Conservation (phyloP, 2,888 invertebrate species). For the Lepidonotus clava region DNA sequence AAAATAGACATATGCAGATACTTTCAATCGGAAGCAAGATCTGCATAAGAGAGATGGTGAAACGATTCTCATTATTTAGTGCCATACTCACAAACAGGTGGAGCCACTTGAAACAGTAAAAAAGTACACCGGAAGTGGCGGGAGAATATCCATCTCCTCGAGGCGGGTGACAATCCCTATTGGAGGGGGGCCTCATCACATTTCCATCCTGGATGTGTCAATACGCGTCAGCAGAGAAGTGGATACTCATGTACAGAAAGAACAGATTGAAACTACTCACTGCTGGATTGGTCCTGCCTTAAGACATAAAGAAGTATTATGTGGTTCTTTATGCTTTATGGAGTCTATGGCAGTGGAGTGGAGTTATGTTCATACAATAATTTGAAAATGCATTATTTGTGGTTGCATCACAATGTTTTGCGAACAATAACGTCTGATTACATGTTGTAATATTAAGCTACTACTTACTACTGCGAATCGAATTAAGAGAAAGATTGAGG, state of each 20-base stretch:
- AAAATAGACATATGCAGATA: too few relatives aligned
- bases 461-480: too few relatives aligned
- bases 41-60: too few relatives aligned
- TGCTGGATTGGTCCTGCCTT: too few relatives aligned
- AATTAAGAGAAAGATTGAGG: too few relatives aligned
- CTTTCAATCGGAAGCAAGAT: too few relatives aligned
- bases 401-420: too few relatives aligned
- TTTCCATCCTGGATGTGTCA: neutral
- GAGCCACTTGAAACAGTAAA: neutral
- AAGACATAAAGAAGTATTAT: neutral
- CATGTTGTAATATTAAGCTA: too few relatives aligned
- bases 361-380: neutral
- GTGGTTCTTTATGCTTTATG: neutral
- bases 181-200: conserved; percentile 6
- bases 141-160: neutral
- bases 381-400: neutral
- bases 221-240: neutral
- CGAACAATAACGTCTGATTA: too few relatives aligned
- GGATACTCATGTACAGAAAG: too few relatives aligned
- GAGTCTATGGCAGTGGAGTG: neutral
- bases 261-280: too few relatives aligned
- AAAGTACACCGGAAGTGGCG: conserved; percentile 8
- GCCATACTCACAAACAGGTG: neutral
- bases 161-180: neutral
- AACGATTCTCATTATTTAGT: too few relatives aligned